Conservation (phyloP, 64 coral and sea anemone genomes). For the Pocillopora damicornis region DNA sequence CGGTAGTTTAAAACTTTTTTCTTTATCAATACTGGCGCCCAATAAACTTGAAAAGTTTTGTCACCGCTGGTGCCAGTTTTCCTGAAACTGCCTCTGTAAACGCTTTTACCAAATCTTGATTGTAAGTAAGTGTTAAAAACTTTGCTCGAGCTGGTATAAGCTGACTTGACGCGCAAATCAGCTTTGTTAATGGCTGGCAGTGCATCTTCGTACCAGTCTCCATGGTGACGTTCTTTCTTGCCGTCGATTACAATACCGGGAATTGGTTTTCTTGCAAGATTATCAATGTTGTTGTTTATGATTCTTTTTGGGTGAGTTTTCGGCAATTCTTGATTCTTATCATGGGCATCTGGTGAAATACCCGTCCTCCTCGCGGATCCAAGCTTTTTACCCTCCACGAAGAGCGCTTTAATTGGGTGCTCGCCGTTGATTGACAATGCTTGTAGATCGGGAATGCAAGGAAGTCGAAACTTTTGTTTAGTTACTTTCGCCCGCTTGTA, state of each 20-base stretch:
- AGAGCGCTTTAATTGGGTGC: neutral
- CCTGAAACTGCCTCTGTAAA: neutral
- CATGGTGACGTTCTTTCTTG: neutral
- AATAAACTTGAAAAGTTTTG: slow-evolving; percentile 15
- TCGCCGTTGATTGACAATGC: neutral
- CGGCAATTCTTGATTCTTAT: neutral
- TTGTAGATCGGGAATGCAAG: slow-evolving; percentile 9
- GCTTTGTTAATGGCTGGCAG: neutral
- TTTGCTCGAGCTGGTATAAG: neutral
- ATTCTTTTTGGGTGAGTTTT: neutral
- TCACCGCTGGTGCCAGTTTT: neutral
- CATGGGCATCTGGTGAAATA: neutral
- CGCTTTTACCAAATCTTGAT: slow-evolving; percentile 30
- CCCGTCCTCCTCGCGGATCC: neutral
- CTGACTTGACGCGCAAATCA: neutral
- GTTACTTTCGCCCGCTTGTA: neutral
- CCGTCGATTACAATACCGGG: neutral
- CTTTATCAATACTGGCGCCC: neutral
- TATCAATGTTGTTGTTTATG: neutral
- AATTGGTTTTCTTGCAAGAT: neutral
- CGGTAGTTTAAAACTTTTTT: neutral
- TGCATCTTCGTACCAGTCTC: neutral
- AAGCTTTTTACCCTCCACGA: slow-evolving; percentile 7
- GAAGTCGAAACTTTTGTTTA: slow-evolving; percentile 20
- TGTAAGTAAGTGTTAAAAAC: neutral